These are phyloP conservation scores for Oncorhynchus nerka DNA, from an alignment of 2,113 vertebrate genomes.

Conservation along the genomic window DNA sequence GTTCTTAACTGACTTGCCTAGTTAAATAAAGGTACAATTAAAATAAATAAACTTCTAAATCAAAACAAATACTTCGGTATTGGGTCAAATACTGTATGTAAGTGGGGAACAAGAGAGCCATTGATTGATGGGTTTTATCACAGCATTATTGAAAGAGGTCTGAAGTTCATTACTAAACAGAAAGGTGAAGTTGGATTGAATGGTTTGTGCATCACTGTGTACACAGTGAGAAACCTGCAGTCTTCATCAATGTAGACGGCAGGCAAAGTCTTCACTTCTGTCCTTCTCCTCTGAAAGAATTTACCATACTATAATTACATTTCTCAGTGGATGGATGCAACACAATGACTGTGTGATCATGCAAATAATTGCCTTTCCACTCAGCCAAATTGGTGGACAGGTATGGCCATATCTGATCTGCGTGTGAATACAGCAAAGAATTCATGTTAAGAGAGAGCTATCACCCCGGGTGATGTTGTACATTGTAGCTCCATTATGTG, in stretches of 20 bases:
- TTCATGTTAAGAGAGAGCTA: slow-evolving; percentile 21
- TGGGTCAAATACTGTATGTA: neutral
- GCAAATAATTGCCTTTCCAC: slow-evolving; percentile 74
- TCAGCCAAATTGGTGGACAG: slow-evolving; percentile 39
- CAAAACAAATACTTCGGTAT: too few species aligned
- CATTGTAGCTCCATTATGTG: slow-evolving; percentile 43
- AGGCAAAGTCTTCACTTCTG: neutral
- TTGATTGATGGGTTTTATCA: too few species aligned
- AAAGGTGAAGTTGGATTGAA: neutral
- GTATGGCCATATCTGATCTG: slow-evolving; percentile 44
- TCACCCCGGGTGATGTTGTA: slow-evolving; percentile 29
- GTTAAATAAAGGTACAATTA: too few species aligned
- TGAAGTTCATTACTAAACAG: too few species aligned
- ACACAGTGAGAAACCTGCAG: neutral
- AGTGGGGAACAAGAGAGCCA: too few species aligned
- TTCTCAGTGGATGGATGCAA: slow-evolving; percentile 65
- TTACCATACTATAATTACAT: slow-evolving; percentile 68
- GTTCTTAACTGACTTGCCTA: too few species aligned
- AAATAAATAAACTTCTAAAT: too few species aligned
- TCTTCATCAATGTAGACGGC: slow-evolving; percentile 11
- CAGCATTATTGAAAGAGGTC: too few species aligned
- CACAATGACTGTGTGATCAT: slow-evolving; percentile 74
- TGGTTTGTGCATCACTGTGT: neutral
- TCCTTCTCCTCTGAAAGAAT: slow-evolving; percentile 49
- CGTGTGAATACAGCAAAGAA: slow-evolving; percentile 31